Conservation (phyloP, 2,797 vertebrate genomes). For the Luscinia luscinia region DNA sequence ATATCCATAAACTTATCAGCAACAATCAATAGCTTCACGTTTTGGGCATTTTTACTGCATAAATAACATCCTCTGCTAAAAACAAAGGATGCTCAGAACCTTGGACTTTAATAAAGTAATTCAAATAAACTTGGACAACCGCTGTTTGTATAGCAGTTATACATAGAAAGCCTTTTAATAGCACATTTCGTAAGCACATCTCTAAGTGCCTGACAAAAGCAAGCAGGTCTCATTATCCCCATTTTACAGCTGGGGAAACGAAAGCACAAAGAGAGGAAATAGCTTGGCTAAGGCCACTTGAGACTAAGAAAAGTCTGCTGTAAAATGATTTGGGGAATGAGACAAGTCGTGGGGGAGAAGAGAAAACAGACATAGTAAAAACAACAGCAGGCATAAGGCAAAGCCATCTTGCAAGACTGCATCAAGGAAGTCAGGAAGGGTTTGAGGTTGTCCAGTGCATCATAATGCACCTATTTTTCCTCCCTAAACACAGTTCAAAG, state of each 20-base stretch:
- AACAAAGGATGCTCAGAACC: constrained; percentile 57
- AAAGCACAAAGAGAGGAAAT: constrained; percentile 55
- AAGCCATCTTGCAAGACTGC: background rate
- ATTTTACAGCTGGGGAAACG: constrained; percentile 42
- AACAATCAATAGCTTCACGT: constrained; percentile 54
- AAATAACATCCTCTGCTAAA: constrained; percentile 56
- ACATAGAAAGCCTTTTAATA: constrained; percentile 65
- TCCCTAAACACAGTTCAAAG: background rate
- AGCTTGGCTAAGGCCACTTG: constrained; percentile 22
- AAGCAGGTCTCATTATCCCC: constrained; percentile 26
- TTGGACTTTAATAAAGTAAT: constrained; percentile 38
- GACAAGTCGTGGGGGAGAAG: background rate
- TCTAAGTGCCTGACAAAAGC: constrained; percentile 32
- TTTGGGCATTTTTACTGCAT: constrained; percentile 47
- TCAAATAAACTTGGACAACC: constrained; percentile 56
- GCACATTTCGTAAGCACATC: constrained; percentile 33
- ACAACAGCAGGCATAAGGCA: background rate
- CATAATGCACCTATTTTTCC: background rate
- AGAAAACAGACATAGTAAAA: background rate
- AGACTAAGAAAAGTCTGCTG: constrained; percentile 6
- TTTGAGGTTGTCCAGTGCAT: background rate
- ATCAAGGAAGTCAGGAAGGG: background rate
- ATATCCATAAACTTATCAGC: constrained; percentile 59
- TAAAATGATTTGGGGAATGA: constrained; percentile 29
- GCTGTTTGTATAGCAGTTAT: constrained; percentile 57